phyloP scores from a whole-genome alignment of 2,888 invertebrate genomes.

The Patella ulyssiponensis region DNA sequence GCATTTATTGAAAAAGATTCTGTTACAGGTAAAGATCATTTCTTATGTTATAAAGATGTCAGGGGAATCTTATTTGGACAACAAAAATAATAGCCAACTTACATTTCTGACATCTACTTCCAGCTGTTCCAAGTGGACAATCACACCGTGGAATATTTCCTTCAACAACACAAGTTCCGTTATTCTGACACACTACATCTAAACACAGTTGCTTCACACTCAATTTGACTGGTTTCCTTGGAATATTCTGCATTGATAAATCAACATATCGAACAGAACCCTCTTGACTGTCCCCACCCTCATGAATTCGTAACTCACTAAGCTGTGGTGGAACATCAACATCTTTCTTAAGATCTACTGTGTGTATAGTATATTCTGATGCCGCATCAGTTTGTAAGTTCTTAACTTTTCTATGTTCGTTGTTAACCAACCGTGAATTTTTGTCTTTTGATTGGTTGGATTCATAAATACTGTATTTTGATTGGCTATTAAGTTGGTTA shows the following conservation, averaged over 20 bases:
- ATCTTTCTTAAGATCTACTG: slow-evolving; percentile 20
- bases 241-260: background rate
- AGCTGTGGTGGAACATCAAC: background rate
- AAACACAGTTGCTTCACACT: slow-evolving; percentile 37
- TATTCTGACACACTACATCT: slow-evolving; percentile 53
- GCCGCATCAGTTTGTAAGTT: slow-evolving; percentile 1
- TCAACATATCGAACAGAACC: background rate
- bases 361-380: slow-evolving; percentile 18
- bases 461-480: background rate
- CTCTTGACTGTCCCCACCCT: background rate
- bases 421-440: background rate
- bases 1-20: too few species aligned
- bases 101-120: slow-evolving; percentile 88
- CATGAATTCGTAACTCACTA: background rate
- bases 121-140: slow-evolving; percentile 91
- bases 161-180: slow-evolving; percentile 62
- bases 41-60: background rate
- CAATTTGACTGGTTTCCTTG: background rate
- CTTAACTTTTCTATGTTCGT: slow-evolving; percentile 22
- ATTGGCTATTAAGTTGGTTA: background rate
- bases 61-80: background rate
- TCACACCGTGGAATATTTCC: slow-evolving; percentile 76
- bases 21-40: background rate
- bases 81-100: slow-evolving; percentile 28
- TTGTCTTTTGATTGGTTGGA: slow-evolving; percentile 24